Evolutionary conservation across 1,140 invertebrate species (phyloP), one percentile per base, ranked within the genome.

Genomic region (Drosophila ambigua): DNA sequence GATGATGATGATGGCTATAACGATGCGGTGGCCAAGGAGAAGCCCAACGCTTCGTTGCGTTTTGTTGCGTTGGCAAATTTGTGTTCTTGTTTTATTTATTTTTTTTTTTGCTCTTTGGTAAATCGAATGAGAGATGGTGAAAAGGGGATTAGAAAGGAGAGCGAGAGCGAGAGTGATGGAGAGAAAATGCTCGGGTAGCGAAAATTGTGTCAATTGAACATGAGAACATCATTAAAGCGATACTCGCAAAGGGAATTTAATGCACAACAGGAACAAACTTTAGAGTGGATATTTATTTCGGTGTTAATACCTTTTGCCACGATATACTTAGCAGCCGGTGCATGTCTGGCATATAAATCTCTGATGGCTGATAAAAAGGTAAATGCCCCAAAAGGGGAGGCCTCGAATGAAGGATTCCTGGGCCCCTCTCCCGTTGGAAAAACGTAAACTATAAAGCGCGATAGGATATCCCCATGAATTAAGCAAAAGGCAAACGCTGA

Each of bases 51-150:
- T 66, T 67, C 53, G 55, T 26, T 75, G 72, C 62, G 72, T 75
- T 75, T 58, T 79, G 81, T 66, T 72, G 73, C 74, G 82, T 81
- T 87, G 77, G 81, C 82, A 87, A 77, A 71, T 64, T 64, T 76
- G 35, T 26, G 41, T 63, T 13, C 45, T 20, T 20, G 20, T 20
- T 1, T 20, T 20, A 16, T 16, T 16, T 52, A 31, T 13, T 11
- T 2, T 31, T 31, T 35, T 31, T 35, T 9, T 4, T 9, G 9
- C 9, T 11, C 31, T 11, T 35, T 4, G 3, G 31, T 9, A 35
- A 35, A 35, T 35, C 9, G 31, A 35, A 35, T 35, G 9, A 35
- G 31, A 35, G 31, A 11, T 35, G 31, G 4, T 9, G 3, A 11
- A 35, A 11, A 11, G 9, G 31, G 9, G 31, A 4, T 35, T 35